phyloP scores from a whole-genome alignment of 2,888 invertebrate species.

The Drosophila kambysellisi region DNA sequence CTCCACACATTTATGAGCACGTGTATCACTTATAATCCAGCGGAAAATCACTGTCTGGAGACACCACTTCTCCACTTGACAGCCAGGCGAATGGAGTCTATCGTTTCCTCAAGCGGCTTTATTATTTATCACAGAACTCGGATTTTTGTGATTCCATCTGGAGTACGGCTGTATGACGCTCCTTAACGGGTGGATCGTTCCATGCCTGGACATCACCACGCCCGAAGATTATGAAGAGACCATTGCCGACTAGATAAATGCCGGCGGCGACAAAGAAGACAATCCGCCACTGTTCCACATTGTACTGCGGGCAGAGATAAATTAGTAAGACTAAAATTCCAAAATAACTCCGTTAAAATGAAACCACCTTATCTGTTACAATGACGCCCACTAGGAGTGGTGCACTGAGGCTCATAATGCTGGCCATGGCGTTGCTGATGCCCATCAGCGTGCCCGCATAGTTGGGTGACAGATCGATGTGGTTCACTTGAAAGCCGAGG shows the following conservation, averaged over 20 bases:
- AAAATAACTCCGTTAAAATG: neutral
- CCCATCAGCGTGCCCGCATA: constrained; percentile 94
- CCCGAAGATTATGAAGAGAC: constrained; percentile 89
- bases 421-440: constrained; percentile 91
- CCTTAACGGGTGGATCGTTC: constrained; percentile 87
- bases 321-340: constrained; percentile 20
- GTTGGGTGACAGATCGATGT: constrained; percentile 93
- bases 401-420: constrained; percentile 91
- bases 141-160: constrained; percentile 73
- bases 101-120: neutral
- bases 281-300: constrained; percentile 89
- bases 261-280: constrained; percentile 91
- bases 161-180: constrained; percentile 64
- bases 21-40: neutral
- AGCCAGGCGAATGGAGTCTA: neutral
- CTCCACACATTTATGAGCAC: neutral
- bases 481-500: constrained; percentile 92
- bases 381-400: constrained; percentile 90
- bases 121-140: constrained; percentile 18
- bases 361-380: constrained; percentile 88
- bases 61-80: neutral
- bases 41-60: no score
- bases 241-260: constrained; percentile 89
- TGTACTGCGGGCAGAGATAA: constrained; percentile 85
- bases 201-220: constrained; percentile 89